Evolutionary conservation across 2,113 vertebrate species (phyloP).

Genomic region (Varanus salvator): DNA sequence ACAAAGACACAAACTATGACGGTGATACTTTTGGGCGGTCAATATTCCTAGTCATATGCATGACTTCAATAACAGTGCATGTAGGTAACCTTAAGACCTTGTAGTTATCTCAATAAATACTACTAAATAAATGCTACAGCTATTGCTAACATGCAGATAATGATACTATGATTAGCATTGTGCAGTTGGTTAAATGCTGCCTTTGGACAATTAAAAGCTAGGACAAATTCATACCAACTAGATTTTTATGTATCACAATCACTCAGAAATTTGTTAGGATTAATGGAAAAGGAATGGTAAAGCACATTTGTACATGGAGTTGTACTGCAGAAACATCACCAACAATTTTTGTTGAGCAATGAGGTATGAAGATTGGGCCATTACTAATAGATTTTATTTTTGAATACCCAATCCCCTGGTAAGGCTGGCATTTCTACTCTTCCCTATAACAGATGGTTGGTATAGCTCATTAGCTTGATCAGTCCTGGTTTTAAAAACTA

Average conservation of each 20-base stretch:
- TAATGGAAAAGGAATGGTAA: background rate
- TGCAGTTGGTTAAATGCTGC: background rate
- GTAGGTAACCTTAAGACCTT: too few relatives aligned
- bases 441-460: background rate
- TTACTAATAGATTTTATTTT: background rate
- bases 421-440: background rate
- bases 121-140: too few relatives aligned
- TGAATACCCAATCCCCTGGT: background rate
- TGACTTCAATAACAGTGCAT: too few relatives aligned
- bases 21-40: too few relatives aligned
- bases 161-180: background rate
- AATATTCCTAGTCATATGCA: too few relatives aligned
- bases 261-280: background rate
- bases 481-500: background rate
- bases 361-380: background rate
- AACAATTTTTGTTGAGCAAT: background rate
- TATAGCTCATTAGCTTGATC: background rate
- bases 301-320: background rate
- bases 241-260: background rate
- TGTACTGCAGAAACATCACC: background rate
- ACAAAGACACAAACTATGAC: too few relatives aligned
- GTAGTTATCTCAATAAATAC: background rate
- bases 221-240: background rate
- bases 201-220: background rate
- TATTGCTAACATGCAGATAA: background rate